Percentiles rank a stretch among this genome's conserved stretches.
phyloP scores from a whole-genome alignment of 2,888 invertebrate species.

The Acholoe squamosa region DNA sequence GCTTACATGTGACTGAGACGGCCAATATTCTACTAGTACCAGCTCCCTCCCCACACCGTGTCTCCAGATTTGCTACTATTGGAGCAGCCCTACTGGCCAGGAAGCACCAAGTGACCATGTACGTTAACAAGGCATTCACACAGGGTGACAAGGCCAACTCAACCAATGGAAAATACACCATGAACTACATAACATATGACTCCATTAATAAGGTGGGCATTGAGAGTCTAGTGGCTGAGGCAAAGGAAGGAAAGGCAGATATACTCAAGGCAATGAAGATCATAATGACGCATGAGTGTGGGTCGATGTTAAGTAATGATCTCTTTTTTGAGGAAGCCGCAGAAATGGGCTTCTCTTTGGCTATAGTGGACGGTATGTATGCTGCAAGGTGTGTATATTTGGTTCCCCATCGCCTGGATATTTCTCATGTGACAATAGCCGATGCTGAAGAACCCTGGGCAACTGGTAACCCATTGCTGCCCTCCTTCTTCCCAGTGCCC shows the following conservation, averaged over 20 bases:
- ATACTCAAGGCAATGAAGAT: not conserved
- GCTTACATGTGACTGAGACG: not conserved
- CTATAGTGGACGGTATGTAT: not conserved
- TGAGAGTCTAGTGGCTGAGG: not conserved
- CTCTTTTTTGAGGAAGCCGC: not conserved
- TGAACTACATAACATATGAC: not conserved
- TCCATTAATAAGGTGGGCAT: not conserved
- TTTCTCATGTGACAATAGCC: not conserved
- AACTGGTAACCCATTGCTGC: not conserved
- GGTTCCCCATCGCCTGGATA: not conserved
- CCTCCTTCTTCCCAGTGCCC: not conserved
- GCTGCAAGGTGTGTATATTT: not conserved
- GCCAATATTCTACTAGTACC: not conserved
- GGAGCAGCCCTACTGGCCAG: not conserved
- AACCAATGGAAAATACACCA: not conserved
- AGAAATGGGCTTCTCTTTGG: not conserved
- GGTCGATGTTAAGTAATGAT: not conserved
- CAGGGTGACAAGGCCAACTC: not conserved
- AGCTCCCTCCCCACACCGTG: not conserved
- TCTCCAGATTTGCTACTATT: not conserved
- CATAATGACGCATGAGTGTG: not conserved
- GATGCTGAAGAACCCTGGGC: not conserved
- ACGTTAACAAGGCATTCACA: not conserved
- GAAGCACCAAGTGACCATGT: conserved; percentile 3
- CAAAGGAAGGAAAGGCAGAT: not conserved